These are phyloP conservation scores for Phalera bucephala DNA, from an alignment of 2,888 invertebrate species.

Conservation along the genomic window DNA sequence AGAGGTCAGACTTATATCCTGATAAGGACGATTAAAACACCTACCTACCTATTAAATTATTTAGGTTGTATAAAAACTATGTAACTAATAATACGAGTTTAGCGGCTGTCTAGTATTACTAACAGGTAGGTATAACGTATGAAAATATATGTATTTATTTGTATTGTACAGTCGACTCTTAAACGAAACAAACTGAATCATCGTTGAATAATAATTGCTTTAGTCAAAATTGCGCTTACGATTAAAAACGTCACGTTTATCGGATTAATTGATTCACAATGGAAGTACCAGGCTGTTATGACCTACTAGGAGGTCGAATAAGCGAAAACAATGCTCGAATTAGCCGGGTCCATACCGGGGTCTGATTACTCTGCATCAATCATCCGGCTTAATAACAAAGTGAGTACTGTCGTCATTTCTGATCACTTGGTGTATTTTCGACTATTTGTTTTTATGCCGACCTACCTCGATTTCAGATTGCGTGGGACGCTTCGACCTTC, in stretches of 20 bases:
- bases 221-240: not conserved
- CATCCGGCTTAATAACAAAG: constrained; percentile 44
- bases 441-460: constrained; percentile 63
- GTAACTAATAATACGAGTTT: constrained; percentile 32
- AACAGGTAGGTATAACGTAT: constrained; percentile 18
- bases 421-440: constrained; percentile 36
- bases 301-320: constrained; percentile 40
- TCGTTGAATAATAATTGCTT: not conserved
- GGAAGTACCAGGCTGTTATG: constrained; percentile 37
- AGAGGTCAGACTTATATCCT: constrained; percentile 19
- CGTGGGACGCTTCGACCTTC: constrained; percentile 60
- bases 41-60: constrained; percentile 27
- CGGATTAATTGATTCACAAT: constrained; percentile 28
- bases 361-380: constrained; percentile 42
- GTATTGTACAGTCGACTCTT: not conserved
- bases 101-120: constrained; percentile 28
- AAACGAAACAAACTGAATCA: not conserved
- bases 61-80: constrained; percentile 28
- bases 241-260: constrained; percentile 18
- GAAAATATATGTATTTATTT: constrained; percentile 1
- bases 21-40: constrained; percentile 29
- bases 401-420: constrained; percentile 17
- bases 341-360: constrained; percentile 39
- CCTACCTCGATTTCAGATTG: constrained; percentile 67
- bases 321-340: constrained; percentile 46